Percentiles rank a stretch among this genome's conserved stretches.
Conservation (phyloP, 2,797 vertebrate genomes). For the Chaenodraco wilsoni region DNA sequence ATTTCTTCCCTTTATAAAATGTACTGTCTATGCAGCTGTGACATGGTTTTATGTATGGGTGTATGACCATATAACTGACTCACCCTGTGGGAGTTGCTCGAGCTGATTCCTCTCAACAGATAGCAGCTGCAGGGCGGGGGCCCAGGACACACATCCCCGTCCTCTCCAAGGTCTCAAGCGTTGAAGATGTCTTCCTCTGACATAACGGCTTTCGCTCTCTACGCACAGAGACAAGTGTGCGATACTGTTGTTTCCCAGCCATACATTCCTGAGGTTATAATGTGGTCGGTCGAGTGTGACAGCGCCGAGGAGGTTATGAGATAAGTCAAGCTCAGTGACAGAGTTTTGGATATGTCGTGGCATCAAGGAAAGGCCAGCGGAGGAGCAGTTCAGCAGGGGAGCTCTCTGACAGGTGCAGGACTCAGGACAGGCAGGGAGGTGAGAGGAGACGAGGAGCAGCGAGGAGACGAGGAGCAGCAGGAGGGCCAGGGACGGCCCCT, state of each 20-base stretch:
- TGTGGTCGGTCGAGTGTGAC: slow-evolving; percentile 53
- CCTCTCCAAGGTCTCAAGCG: slow-evolving; percentile 18
- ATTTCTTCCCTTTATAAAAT: background rate
- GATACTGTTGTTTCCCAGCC: slow-evolving; percentile 87
- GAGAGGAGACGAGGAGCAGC: slow-evolving; percentile 48
- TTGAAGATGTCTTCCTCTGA: slow-evolving; percentile 33
- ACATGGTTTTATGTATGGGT: slow-evolving; percentile 19
- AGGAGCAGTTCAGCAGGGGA: slow-evolving; percentile 83
- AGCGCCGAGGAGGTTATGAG: slow-evolving; percentile 75
- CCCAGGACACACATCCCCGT: slow-evolving; percentile 66
- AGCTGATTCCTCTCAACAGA: slow-evolving; percentile 87
- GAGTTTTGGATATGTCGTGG: slow-evolving; percentile 61
- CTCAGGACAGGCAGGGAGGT: slow-evolving; percentile 62
- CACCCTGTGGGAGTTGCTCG: slow-evolving; percentile 84
- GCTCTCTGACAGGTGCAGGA: slow-evolving; percentile 74
- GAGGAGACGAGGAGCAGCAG: slow-evolving; percentile 67
- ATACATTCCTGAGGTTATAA: slow-evolving; percentile 75
- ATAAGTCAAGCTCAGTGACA: slow-evolving; percentile 77
- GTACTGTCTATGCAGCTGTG: background rate
- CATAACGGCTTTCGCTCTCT: slow-evolving; percentile 41
- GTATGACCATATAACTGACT: slow-evolving; percentile 67
- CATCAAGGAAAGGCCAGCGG: slow-evolving; percentile 63
- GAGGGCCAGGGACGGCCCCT: slow-evolving; percentile 38
- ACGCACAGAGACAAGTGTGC: slow-evolving; percentile 79
- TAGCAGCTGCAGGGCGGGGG: slow-evolving; percentile 84